A percentile compares a stretch with the other conserved stretches of the same genome.
phyloP scores from a whole-genome alignment of 1,140 invertebrate species.

The Lucilia cuprina region DNA sequence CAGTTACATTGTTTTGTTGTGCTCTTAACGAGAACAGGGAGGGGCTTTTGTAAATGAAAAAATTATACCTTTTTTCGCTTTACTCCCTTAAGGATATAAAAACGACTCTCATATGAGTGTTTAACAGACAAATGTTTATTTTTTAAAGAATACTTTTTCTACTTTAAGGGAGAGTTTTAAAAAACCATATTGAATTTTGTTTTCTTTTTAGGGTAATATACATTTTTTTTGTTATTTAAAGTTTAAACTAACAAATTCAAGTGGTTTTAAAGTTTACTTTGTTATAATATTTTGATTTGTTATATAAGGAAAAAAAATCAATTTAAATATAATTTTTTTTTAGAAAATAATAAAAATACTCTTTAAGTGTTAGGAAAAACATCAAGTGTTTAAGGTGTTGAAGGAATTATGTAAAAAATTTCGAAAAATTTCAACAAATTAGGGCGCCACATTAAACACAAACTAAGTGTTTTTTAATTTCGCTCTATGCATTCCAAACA shows the following conservation, averaged over 20 bases:
- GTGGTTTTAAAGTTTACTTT: background rate
- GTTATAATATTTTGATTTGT: no score
- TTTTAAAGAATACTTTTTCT: background rate
- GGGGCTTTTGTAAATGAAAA: background rate
- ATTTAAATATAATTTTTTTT: background rate
- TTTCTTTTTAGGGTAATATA: background rate
- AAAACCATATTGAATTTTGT: background rate
- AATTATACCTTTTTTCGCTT: background rate
- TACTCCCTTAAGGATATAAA: background rate
- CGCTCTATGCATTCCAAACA: background rate
- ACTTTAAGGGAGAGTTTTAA: background rate
- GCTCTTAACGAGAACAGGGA: background rate
- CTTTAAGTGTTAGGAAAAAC: background rate
- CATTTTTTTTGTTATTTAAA: background rate
- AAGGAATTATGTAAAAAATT: background rate
- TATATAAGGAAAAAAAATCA: no score
- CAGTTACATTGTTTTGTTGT: background rate
- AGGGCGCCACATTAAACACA: slow-evolving; percentile 2
- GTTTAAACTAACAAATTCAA: background rate
- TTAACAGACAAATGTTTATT: background rate
- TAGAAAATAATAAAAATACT: background rate
- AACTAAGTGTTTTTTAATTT: background rate
- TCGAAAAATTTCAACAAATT: background rate
- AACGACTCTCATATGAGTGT: background rate
- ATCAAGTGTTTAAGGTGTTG: slow-evolving; percentile 5